Percentiles rank a stretch among this genome's conserved stretches.
phyloP scores from a whole-genome alignment of 2,113 vertebrate species.

The Poeciliopsis occidentalis region DNA sequence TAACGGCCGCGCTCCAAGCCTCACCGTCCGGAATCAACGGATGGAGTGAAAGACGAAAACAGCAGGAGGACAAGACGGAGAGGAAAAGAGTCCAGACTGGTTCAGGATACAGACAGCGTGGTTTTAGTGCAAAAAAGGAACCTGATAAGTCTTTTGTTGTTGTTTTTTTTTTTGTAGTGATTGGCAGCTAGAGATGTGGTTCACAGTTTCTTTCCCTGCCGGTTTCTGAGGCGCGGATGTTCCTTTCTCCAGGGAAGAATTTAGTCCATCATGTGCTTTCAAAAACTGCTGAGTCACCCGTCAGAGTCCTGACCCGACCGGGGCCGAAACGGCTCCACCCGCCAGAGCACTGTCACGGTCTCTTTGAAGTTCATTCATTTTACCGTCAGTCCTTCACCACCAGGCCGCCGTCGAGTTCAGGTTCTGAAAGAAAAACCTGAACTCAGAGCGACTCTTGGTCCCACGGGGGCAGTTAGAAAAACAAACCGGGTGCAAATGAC shows the following conservation, averaged over 20 bases:
- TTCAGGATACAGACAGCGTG: constrained; percentile 64
- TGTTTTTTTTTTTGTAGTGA: constrained; percentile 26
- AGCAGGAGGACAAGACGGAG: background rate
- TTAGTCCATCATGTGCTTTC: background rate
- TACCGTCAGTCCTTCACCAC: constrained; percentile 2
- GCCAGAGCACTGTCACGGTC: constrained; percentile 23
- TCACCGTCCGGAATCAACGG: background rate
- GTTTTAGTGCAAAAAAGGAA: constrained; percentile 74
- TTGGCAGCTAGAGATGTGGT: constrained; percentile 44
- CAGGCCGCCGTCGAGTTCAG: constrained; percentile 2
- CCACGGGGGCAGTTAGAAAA: constrained; percentile 17
- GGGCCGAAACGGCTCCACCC: constrained; percentile 49
- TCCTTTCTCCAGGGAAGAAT: constrained; percentile 30
- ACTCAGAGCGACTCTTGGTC: constrained; percentile 52
- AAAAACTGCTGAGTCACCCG: constrained; percentile 37
- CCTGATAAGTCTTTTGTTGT: constrained; percentile 44
- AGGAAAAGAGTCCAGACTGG: constrained; percentile 7
- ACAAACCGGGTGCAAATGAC: background rate
- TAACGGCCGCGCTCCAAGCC: constrained; percentile 30
- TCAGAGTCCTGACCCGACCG: constrained; percentile 14
- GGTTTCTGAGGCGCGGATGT: constrained; percentile 28
- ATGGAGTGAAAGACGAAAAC: constrained; percentile 13
- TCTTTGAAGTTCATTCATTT: constrained; percentile 20
- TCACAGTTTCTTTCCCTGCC: constrained; percentile 36
- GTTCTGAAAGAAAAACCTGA: constrained; percentile 26